Evolutionary conservation across 2,113 vertebrate species (phyloP).

Genomic region (Oenanthe melanoleuca): DNA sequence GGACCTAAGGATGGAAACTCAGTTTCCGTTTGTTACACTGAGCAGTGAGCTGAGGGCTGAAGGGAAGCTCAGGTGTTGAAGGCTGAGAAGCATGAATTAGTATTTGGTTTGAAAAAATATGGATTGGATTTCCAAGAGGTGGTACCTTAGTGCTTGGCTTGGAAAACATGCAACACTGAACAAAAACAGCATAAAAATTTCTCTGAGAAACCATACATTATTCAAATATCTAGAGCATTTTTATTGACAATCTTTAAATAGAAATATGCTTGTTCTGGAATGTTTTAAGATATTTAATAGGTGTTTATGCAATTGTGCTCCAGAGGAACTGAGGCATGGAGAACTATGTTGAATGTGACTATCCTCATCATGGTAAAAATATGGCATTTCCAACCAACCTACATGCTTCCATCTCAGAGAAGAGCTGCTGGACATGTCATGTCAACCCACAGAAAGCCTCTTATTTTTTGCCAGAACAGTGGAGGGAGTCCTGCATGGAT

Average conservation of each 20-base stretch:
- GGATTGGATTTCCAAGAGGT: neutral
- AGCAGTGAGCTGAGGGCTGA: neutral
- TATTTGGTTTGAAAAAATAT: neutral
- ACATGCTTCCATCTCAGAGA: neutral
- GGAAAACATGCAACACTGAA: neutral
- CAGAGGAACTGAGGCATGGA: neutral
- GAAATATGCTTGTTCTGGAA: neutral
- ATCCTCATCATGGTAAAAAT: fast-evolving
- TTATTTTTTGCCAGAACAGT: neutral
- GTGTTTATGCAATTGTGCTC: fast-evolving
- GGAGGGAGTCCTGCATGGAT: neutral
- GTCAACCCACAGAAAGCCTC: neutral
- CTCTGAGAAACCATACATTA: neutral
- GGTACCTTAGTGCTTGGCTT: neutral
- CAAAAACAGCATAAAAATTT: neutral
- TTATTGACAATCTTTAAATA: neutral
- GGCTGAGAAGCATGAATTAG: neutral
- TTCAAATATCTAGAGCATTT: neutral
- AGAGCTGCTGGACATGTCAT: neutral
- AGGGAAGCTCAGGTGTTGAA: neutral
- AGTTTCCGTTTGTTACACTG: neutral
- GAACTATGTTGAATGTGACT: neutral
- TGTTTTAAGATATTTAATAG: neutral
- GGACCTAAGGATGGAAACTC: neutral
- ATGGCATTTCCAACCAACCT: neutral